phyloP scores from a whole-genome alignment of 2,113 vertebrate species.

The Daphoenositta chrysoptera region DNA sequence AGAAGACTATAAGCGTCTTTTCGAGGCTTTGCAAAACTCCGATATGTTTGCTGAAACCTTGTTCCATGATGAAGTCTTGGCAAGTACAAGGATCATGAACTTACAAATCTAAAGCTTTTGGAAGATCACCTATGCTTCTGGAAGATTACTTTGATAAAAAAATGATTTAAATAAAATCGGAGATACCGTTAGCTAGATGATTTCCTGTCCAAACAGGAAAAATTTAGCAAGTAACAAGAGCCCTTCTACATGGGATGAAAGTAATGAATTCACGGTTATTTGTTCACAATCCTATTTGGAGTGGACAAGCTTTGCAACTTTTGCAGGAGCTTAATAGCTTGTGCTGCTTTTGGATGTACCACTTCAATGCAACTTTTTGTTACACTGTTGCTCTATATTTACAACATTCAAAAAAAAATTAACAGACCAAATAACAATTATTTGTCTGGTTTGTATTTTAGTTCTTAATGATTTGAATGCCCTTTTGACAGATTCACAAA shows the following conservation, averaged over 20 bases:
- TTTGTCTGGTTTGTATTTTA: not conserved
- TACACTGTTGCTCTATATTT: not conserved
- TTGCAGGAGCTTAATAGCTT: not conserved
- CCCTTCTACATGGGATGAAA: not conserved
- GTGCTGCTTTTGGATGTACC: not conserved
- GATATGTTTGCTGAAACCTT: conserved; percentile 78
- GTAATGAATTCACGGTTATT: not conserved
- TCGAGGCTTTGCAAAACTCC: conserved; percentile 81
- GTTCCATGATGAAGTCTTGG: conserved; percentile 78
- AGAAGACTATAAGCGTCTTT: conserved; percentile 82
- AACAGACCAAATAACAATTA: not conserved
- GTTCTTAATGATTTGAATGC: not conserved
- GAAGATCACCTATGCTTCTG: conserved; percentile 13
- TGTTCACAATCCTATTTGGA: not conserved
- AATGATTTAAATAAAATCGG: conserved; percentile 4
- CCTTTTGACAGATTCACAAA: not conserved
- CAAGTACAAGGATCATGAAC: conserved; percentile 45
- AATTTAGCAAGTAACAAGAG: not conserved
- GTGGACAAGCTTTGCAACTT: not conserved
- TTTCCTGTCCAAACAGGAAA: not conserved
- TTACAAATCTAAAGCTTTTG: not conserved
- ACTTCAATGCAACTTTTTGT: not conserved
- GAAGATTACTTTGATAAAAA: conserved; percentile 34
- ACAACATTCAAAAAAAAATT: not conserved
- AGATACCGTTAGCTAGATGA: not conserved